These are phyloP conservation scores for Chrosomus eos DNA, from an alignment of 2,797 vertebrate species.

Conservation along the genomic window DNA sequence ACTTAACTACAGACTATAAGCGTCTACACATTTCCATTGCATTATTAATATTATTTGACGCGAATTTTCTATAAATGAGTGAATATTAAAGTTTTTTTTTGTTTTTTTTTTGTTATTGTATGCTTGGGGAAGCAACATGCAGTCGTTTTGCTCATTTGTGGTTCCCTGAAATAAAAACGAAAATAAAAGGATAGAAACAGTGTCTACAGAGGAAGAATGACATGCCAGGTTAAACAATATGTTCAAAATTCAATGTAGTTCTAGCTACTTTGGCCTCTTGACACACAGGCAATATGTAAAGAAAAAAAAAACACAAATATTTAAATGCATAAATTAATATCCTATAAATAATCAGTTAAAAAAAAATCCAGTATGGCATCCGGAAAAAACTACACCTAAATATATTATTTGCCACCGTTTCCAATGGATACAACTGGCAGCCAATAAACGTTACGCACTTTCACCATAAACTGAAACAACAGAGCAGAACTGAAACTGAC, in stretches of 20 bases:
- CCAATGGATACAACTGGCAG: background rate
- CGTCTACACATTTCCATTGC: constrained; percentile 40
- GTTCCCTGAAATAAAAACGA: background rate
- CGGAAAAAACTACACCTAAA: background rate
- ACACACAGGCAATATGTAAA: constrained; percentile 37
- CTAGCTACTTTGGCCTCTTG: constrained; percentile 31
- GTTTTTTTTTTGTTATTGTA: background rate
- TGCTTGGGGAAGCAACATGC: constrained; percentile 27
- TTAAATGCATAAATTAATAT: background rate
- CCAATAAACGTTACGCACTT: background rate
- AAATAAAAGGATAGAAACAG: background rate
- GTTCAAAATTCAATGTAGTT: constrained; percentile 2
- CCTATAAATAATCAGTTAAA: background rate
- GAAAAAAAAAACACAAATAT: background rate
- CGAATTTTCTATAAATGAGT: background rate
- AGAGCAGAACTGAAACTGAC: background rate
- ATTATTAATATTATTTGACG: constrained; percentile 6
- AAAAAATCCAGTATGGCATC: background rate
- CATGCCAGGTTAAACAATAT: background rate
- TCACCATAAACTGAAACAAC: background rate
- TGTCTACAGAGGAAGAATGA: background rate
- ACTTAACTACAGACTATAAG: constrained; percentile 47
- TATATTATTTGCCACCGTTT: background rate
- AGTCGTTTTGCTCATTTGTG: constrained; percentile 8
- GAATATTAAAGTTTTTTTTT: background rate